Evolutionary conservation across 2,113 vertebrate species (phyloP).

Genomic region (Probosciger aterrimus): DNA sequence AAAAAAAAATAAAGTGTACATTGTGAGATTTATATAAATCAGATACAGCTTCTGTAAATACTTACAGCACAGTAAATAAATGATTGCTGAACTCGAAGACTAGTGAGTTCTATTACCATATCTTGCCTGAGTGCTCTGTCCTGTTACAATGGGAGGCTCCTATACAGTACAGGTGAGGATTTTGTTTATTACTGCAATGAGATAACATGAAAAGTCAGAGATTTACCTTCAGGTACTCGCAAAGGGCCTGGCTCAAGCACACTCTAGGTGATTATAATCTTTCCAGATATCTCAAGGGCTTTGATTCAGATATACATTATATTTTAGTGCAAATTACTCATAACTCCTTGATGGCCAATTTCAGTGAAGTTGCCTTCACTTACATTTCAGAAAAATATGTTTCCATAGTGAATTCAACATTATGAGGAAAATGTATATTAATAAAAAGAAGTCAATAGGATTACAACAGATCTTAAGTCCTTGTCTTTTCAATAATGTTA

Average conservation of each 20-base stretch:
- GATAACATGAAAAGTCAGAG: not conserved
- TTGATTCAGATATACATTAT: not conserved
- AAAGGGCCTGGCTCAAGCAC: not conserved
- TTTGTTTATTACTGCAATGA: not conserved
- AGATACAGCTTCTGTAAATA: constrained; percentile 36
- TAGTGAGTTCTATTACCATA: not conserved
- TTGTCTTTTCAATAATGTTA: not conserved
- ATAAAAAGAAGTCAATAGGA: not conserved
- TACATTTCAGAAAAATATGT: not conserved
- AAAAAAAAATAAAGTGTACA: constrained; percentile 4
- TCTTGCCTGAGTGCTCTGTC: not conserved
- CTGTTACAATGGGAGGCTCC: not conserved
- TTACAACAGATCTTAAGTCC: not conserved
- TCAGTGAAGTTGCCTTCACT: not conserved
- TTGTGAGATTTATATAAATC: constrained; percentile 60
- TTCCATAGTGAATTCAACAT: not conserved
- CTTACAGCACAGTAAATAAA: constrained; percentile 30
- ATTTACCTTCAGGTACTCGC: not conserved
- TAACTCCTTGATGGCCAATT: not conserved
- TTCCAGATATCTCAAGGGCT: not conserved
- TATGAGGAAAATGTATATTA: not conserved
- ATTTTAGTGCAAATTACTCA: not conserved
- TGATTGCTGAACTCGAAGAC: not conserved
- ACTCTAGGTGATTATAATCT: not conserved
- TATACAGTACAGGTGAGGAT: not conserved